Conservation (phyloP, 2,113 vertebrate species). For the Labeo catla region DNA sequence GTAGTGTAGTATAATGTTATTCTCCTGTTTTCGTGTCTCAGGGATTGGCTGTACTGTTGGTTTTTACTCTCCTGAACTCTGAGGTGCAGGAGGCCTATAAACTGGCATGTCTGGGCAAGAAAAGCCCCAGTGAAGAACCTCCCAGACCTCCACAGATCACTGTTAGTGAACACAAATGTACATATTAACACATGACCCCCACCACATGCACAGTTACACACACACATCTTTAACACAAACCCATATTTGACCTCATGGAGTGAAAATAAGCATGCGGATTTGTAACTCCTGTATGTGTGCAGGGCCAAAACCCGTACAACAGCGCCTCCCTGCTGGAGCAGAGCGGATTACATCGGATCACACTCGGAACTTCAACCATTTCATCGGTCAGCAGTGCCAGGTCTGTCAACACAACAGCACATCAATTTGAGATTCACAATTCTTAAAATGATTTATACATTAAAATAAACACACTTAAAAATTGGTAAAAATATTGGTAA, state of each 20-base stretch:
- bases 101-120: conserved; percentile 86
- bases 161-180: conserved; percentile 62
- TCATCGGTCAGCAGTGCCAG: conserved; percentile 97
- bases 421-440: not conserved
- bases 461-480: not conserved
- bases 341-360: conserved; percentile 97
- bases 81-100: conserved; percentile 93
- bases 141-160: conserved; percentile 80
- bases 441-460: not conserved
- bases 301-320: conserved; percentile 92
- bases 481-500: not conserved
- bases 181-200: not conserved
- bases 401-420: conserved; percentile 74
- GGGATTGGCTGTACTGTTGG: conserved; percentile 88
- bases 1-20: not conserved
- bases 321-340: conserved; percentile 94
- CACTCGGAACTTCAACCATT: conserved; percentile 93
- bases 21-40: conserved; percentile 60
- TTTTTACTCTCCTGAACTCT: conserved; percentile 91
- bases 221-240: not conserved
- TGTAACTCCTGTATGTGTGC: conserved; percentile 41
- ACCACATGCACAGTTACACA: not conserved
- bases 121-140: conserved; percentile 84
- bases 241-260: not conserved
- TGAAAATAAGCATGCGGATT: conserved; percentile 25